Evolutionary conservation across 2,797 vertebrate species (phyloP), one percentile per base, ranked within the genome.

Genomic region (Morus bassanus): DNA sequence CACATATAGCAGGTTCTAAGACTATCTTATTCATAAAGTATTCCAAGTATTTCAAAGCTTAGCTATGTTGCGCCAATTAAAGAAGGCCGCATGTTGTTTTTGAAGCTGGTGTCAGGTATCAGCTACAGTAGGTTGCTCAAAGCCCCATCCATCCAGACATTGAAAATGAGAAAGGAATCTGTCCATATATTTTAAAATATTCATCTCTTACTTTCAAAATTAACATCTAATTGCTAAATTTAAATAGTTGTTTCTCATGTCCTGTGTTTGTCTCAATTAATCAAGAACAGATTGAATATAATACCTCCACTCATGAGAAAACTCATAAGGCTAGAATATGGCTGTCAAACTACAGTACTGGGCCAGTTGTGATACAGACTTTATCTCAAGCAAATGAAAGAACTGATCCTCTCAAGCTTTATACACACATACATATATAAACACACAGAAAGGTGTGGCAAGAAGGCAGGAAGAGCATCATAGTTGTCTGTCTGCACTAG

Each of bases 391-490:
- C 7, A 92, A 76, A 77, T 25, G 6, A 75, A 51, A 27, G 11
- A 78, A 68, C 4, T 12, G 24, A 63, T 67, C 24, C 28, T 27
- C 39, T 82, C 45, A 64, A 60, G 45, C 22, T 82, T 43, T 73
- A 56, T 33, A 39, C 0, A 0, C 23, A 35, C 22, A 54, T 31
- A 57, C 7, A 10, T 45, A 50, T 8, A 24, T 12, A 63, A 17
- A 51, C 17, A 50, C 15, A 31, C 7, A 48, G 0, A n/a, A 13
- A 87, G 19, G 10, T 23, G 24, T 37, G 16, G 5, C 33, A 82
- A 16, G 15, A 53, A 78, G 31, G 59, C n/a, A 77, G 22, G 30
- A 72, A 46, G 9, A 57, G 2, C 18, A 68, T 27, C 22, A 37
- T 14, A 65, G 51, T 53, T 2, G 39, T 69, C 22, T 48, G 31